A percentile compares a stretch with the other conserved stretches of the same genome.
These are phyloP conservation scores for Psophia crepitans DNA, from an alignment of 2,113 vertebrate genomes.

Conservation along the genomic window DNA sequence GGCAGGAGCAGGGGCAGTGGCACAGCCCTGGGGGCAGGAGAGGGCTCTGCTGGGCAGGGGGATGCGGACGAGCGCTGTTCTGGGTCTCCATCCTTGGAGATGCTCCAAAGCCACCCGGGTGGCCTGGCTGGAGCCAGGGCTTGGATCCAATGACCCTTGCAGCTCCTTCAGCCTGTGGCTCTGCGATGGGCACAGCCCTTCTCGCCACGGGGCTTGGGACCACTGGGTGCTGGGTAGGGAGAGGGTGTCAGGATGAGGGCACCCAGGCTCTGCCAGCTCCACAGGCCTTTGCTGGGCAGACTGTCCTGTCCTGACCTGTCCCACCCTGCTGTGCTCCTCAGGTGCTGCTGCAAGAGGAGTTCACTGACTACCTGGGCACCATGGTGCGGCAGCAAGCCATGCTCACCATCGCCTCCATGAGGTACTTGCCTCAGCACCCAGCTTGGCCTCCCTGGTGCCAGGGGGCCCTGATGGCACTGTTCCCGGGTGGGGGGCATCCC, in stretches of 20 bases:
- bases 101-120: neutral
- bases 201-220: fast-evolving
- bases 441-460: neutral
- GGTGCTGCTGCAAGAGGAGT: neutral
- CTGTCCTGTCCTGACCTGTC: fast-evolving
- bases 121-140: neutral
- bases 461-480: fast-evolving
- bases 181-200: neutral
- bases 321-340: neutral
- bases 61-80: fast-evolving
- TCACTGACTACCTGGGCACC: neutral
- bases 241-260: neutral
- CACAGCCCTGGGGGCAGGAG: neutral
- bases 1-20: neutral
- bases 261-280: neutral
- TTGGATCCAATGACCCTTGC: neutral
- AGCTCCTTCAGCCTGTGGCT: neutral
- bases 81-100: neutral
- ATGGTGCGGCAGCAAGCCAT: neutral
- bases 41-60: neutral
- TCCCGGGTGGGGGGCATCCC: neutral
- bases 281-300: neutral
- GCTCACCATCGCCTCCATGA: neutral
- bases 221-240: neutral
- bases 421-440: neutral